phyloP scores from a whole-genome alignment of 2,113 vertebrate species.

The Saguinus midas region DNA sequence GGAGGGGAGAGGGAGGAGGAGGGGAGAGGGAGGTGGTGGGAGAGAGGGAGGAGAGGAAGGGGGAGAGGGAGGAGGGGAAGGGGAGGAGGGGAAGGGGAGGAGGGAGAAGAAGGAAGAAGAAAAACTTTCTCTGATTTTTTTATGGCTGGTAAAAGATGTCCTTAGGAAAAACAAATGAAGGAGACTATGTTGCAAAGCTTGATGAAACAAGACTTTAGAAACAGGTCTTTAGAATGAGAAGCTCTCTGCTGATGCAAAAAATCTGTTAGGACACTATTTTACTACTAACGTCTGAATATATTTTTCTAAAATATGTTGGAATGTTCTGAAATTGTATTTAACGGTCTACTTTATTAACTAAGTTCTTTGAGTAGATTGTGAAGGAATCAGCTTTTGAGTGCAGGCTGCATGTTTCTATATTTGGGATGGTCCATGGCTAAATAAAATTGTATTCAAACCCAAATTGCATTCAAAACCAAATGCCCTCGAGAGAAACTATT shows the following conservation, averaged over 20 bases:
- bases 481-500: not conserved
- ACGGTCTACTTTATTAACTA: not conserved
- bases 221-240: not conserved
- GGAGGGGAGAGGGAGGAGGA: no score
- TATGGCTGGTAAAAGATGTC: not conserved
- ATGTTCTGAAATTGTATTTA: not conserved
- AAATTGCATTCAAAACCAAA: conserved; percentile 35
- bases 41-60: rapidly evolving
- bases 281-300: not conserved
- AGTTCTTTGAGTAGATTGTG: not conserved
- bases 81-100: no score
- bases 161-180: not conserved
- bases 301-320: not conserved
- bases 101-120: no score
- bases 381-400: conserved; percentile 26
- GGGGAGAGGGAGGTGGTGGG: rapidly evolving
- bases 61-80: no score
- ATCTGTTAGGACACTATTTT: not conserved
- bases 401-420: not conserved
- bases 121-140: not conserved
- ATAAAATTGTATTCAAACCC: conserved; percentile 36
- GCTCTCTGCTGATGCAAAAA: not conserved
- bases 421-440: not conserved
- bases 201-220: not conserved
- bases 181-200: not conserved